Base-by-base conservation (phyloP, 2,113 vertebrate species). In the Petrocephalus zakoni region DNA sequence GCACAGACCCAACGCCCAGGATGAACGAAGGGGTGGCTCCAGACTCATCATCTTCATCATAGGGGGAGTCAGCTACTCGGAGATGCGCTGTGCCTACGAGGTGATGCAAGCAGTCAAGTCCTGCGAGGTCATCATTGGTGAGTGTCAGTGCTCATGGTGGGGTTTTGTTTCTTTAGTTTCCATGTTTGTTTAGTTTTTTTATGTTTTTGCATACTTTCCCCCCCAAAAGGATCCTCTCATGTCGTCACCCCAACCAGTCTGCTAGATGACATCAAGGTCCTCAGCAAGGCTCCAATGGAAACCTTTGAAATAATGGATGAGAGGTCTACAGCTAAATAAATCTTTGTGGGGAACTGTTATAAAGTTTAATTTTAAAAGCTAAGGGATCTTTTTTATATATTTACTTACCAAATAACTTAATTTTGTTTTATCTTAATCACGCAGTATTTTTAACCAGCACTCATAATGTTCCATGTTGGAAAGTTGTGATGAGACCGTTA, bases 71-170 rank as follows among this genome's bases (percentile, higher is more conserved):
- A 95, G 96, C 0, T 95, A 94, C 90, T 99, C 98, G 0, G 98
- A 99, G 95, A 98, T 97, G 95, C 97, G 98, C 83, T 95, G 94
- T 49, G 98, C 98, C 75, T 99, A 99, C 11, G 96, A 99, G 91
- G 97, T 99, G 89, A 97, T 96, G 5, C 94, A 97, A 91, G 93
- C 96, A 8, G 93, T 95, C 89, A 99, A 97, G 89, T 96, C 96
- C 92, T 98, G 97, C 56, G 97, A 99, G 87, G 97, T 99, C 92
- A 91, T 99, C 91, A 96, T 99, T 92, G 98, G 98, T 99, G 92
- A 96, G 97, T 64, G 49, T 25, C 25, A 42, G 72, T 1, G 25
- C 4, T 10, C 55, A 53, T 25, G 29, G 0, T 29, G 84, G 22
- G 7, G 42, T 53, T 78, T 17, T 22, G 11, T 15, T 5, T 4